phyloP scores from a whole-genome alignment of 35 echinoderm and acorn worm species.

The Ophiothrix spiculata region DNA sequence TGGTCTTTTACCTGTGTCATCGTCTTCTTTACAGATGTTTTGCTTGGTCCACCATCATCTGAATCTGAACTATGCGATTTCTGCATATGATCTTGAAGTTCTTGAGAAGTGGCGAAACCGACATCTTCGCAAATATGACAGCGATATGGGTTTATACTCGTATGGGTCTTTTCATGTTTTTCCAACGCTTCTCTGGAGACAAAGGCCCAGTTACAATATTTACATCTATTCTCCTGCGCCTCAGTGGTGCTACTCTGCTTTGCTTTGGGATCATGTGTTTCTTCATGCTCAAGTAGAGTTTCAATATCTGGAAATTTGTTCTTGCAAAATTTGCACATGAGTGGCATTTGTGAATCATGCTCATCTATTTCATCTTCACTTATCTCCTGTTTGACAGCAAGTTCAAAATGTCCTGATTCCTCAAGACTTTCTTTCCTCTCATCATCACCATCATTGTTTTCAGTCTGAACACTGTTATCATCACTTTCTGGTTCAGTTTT shows the following conservation, averaged over 20 bases:
- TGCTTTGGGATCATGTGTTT: neutral
- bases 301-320: neutral
- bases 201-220: neutral
- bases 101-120: neutral
- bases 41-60: too few species aligned
- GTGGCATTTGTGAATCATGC: neutral
- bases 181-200: neutral
- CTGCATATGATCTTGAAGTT: neutral
- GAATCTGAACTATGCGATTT: neutral
- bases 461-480: too few species aligned
- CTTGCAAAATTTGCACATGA: slow-evolving; percentile 6
- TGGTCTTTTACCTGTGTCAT: neutral
- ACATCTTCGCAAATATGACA: neutral
- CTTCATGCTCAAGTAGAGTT: neutral
- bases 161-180: neutral
- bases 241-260: neutral
- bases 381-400: too few species aligned
- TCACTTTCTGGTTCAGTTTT: too few species aligned
- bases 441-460: neutral
- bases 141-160: neutral
- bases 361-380: neutral
- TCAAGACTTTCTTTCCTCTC: too few species aligned
- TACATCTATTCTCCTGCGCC: neutral
- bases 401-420: too few species aligned
- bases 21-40: too few species aligned